These are phyloP conservation scores for Melanotaenia nigrans DNA, from an alignment of 2,797 vertebrate species.

Conservation along the genomic window DNA sequence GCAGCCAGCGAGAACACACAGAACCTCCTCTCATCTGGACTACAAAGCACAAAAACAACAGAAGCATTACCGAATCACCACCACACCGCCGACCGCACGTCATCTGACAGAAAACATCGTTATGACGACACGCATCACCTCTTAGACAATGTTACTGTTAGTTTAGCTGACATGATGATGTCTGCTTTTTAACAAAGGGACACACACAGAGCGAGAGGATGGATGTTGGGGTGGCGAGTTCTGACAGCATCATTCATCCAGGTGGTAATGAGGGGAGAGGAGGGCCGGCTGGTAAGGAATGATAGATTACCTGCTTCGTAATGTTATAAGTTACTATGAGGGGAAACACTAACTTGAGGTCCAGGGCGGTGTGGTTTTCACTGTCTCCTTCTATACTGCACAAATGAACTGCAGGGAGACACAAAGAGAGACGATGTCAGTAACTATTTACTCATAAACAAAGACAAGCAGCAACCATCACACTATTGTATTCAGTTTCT, in stretches of 20 bases:
- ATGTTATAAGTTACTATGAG: conserved; percentile 78
- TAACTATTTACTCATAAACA: background rate
- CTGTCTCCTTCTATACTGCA: conserved; percentile 92
- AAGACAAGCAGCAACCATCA: background rate
- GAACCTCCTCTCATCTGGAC: conserved; percentile 92
- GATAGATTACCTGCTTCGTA: conserved; percentile 75
- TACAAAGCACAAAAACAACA: conserved; percentile 62
- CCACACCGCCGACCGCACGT: background rate
- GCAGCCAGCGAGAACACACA: conserved; percentile 94
- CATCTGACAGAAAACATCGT: conserved; percentile 16
- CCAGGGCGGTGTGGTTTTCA: conserved; percentile 91
- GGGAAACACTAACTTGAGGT: conserved; percentile 90
- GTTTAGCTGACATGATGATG: conserved; percentile 39
- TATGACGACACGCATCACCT: conserved; percentile 38
- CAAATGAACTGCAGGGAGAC: conserved; percentile 86
- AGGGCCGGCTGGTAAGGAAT: conserved; percentile 45
- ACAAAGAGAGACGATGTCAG: conserved; percentile 34
- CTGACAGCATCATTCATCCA: conserved; percentile 65
- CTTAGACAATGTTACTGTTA: conserved; percentile 38
- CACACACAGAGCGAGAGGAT: conserved; percentile 35
- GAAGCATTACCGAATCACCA: conserved; percentile 30
- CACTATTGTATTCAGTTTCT: too few relatives aligned
- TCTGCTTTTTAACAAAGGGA: conserved; percentile 27
- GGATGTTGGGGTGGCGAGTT: conserved; percentile 50
- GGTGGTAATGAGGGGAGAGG: conserved; percentile 53